Base-by-base conservation (phyloP, 2,113 vertebrate species). In the Syngnathoides biaculeatus region DNA sequence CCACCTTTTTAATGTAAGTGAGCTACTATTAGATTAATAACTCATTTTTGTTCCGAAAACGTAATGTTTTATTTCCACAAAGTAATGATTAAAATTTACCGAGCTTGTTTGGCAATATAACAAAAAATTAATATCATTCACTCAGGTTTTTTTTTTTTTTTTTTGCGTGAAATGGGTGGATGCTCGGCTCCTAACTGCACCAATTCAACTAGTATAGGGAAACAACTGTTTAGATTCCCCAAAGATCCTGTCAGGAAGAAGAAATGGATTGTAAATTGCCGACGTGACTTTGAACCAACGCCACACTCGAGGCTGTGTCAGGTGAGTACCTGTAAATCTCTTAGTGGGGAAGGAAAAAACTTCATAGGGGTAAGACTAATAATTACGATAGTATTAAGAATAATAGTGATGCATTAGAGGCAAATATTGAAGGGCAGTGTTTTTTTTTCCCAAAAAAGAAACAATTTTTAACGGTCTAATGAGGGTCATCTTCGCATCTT, bases 171-270 rank as follows among this genome's bases (percentile, higher is more conserved):
- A 10, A 93, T 93, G 92, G 92, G 92, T 20, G 92, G 92, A 68
- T 93, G 92, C 73, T 93, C 92, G 0, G 92, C 92, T 81, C 92
- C 92, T 17, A 90, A 93, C 75, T 93, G 92, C 69, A 91, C 91
- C 4, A 93, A 93, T 65, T 93, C 92, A 5, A 92, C 92, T 65
- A 91, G 85, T 63, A 92, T 90, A 4, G 92, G 92, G 6, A 93
- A 93, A 60, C 92, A 93, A 73, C 88, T 93, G 26, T 93, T 92
- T 19, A 82, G 92, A 17, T 93, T 93, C 70, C 92, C 92, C 17
- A 92, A 92, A 86, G 92, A 93, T 65, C 88, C 91, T 0, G 60
- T 84, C 14, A 83, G 92, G 0, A 92, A 89, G 86, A 91, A 89
- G 85, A 93, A 90, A 74, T 93, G 92, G 92, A 84, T 93, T 38